Base-by-base conservation (phyloP, 2,888 invertebrate species). In the Horisme vitalbata region DNA sequence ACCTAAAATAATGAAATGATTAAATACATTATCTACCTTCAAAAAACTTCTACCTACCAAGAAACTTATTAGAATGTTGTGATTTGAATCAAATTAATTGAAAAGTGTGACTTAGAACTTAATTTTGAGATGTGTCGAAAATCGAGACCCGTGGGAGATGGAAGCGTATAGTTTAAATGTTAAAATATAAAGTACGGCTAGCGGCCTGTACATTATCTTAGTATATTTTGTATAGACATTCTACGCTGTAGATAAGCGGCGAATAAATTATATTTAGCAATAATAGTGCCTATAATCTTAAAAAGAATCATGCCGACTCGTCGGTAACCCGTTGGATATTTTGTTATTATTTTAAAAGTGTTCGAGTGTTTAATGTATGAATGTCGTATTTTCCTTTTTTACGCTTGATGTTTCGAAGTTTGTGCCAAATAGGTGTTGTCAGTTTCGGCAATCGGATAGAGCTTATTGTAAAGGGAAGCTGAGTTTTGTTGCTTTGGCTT, bases 241-340 rank as follows among this genome's bases (percentile, higher is more conserved):
- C 70, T 76, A 71, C 76, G 86, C 85, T 87, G 84, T 88, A 84
- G 85, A 83, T 85, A 83, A 79, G 84, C 81, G 80, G 70, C 63
- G 71, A 70, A 72, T 82, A 82, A 83, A 81, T 80, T 83, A 83
- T 83, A 84, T 85, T 83, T 88, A 88, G 88, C 87, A 88, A 88
- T 88, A 88, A 79, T 87, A 88, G 88, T 88, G 88, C 88, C 88
- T 88, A 81, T 69, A 77, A 73, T 88, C 86, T 88, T 87, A 71
- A 73, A 84, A 88, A 88, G 87, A 87, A 77, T 78, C 69, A 68
- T 66, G 66, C 71, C 75, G 69, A 73, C 72, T 44, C 56, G 71
- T 69, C 71, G 76, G 74, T 64, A 52, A 30, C 70, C 68, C 64
- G 74, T 83, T 82, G 76, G 69, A 83, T 82, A 76, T 75, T 84